phyloP scores from a whole-genome alignment of 2,888 invertebrate species.

The Oligia latruncula region DNA sequence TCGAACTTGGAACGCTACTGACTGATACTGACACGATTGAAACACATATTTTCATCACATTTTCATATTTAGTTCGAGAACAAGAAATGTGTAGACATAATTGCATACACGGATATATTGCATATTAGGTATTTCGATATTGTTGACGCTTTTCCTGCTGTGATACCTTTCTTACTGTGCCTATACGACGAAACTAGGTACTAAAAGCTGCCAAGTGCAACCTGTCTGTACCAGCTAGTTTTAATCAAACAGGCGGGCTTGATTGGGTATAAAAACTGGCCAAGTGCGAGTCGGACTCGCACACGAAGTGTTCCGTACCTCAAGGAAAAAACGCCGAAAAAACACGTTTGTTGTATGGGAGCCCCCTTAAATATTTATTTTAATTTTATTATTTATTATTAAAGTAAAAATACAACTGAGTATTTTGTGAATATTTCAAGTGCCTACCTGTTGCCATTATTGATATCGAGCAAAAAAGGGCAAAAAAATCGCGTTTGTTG shows the following conservation, averaged over 20 bases:
- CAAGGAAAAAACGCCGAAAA: no score
- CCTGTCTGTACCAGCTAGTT: neutral
- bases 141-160: neutral
- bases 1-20: neutral
- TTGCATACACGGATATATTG: neutral
- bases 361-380: no score
- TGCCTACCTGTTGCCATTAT: no score
- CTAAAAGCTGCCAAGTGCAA: neutral
- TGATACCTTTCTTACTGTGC: neutral
- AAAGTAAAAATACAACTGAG: no score
- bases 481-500: no score
- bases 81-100: neutral
- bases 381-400: no score
- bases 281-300: no score
- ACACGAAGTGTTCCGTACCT: no score
- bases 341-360: no score
- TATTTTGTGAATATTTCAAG: no score
- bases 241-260: neutral
- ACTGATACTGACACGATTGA: neutral
- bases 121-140: neutral
- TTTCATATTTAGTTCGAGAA: neutral
- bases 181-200: neutral
- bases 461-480: no score
- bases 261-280: neutral
- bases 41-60: neutral